Conservation (phyloP, 2,797 vertebrate genomes). For the Myoxocephalus aenaeus region DNA sequence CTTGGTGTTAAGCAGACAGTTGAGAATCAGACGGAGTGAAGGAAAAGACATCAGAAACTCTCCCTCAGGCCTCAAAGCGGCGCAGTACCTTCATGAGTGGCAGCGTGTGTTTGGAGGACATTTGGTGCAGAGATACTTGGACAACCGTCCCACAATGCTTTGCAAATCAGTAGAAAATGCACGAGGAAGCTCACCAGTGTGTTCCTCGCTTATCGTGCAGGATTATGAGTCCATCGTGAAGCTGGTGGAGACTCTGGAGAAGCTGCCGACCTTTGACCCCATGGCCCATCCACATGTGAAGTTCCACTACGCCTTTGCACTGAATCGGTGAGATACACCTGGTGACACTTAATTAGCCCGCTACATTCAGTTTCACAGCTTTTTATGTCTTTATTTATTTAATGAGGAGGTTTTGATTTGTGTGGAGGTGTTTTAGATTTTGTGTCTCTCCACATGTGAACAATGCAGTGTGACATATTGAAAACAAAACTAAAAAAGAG, state of each 20-base stretch:
- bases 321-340: conserved; percentile 90
- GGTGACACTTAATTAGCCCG: background rate
- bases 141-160: conserved; percentile 9
- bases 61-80: background rate
- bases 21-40: conserved; percentile 31
- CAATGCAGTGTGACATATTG: background rate
- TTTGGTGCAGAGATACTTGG: background rate
- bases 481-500: background rate
- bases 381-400: background rate
- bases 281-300: conserved; percentile 95
- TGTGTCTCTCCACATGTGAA: background rate
- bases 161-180: background rate
- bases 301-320: conserved; percentile 97
- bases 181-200: conserved; percentile 16
- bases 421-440: background rate
- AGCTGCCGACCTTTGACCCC: conserved; percentile 96
- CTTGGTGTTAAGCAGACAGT: conserved; percentile 42
- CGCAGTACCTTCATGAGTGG: background rate
- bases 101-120: conserved; percentile 11
- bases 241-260: conserved; percentile 96
- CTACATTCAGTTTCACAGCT: background rate
- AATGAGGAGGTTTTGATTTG: background rate
- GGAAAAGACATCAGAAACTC: conserved; percentile 24
- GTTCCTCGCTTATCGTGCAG: conserved; percentile 71
- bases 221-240: conserved; percentile 98